Conservation (phyloP, 2,797 vertebrate genomes). For the Crocodylus rhombifer region DNA sequence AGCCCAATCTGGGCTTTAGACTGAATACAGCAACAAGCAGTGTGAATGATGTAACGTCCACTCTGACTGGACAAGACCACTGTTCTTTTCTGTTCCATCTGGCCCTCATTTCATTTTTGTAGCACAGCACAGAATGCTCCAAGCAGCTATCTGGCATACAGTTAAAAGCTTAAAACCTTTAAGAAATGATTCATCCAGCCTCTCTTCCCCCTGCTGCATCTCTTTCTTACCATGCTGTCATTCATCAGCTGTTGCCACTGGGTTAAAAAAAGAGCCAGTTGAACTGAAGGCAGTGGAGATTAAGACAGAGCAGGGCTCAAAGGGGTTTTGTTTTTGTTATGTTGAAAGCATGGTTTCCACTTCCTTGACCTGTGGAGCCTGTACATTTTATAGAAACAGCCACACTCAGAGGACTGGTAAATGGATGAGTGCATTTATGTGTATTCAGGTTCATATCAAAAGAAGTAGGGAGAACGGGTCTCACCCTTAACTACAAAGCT, state of each 20-base stretch:
- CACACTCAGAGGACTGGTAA: background rate
- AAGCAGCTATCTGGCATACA: background rate
- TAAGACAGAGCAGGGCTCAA: background rate
- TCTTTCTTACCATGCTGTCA: background rate
- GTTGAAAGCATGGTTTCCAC: background rate
- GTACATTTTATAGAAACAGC: background rate
- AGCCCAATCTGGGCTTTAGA: background rate
- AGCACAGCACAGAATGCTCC: background rate
- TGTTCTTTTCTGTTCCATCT: background rate
- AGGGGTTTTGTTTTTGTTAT: background rate
- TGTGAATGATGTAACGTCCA: background rate
- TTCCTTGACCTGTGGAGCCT: background rate
- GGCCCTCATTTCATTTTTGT: background rate
- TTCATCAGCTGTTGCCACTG: background rate
- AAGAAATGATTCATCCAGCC: background rate
- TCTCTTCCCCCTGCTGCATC: background rate
- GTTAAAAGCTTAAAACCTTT: background rate
- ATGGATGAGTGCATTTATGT: background rate
- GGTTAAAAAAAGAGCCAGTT: background rate
- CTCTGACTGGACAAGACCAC: background rate
- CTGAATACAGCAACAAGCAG: background rate
- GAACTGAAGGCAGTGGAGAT: background rate
- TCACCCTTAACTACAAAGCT: background rate
- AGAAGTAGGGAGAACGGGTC: background rate
- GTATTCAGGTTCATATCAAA: fast-evolving